Evolutionary conservation across 2,797 vertebrate genomes (phyloP).

Genomic region (Buceros bicornis): DNA sequence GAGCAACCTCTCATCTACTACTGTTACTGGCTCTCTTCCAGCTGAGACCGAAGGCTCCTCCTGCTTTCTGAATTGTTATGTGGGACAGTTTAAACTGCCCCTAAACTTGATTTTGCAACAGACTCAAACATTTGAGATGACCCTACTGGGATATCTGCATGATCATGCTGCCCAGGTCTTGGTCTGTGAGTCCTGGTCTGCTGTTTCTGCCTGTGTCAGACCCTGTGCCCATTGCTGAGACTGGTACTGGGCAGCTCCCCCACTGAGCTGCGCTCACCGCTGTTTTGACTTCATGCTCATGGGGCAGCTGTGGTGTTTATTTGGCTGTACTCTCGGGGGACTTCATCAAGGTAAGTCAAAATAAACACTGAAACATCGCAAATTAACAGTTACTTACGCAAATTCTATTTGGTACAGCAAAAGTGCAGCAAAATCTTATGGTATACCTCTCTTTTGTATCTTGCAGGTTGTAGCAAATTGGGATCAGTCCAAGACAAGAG

Average conservation of each 20-base stretch:
- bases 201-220: background rate
- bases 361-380: background rate
- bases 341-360: background rate
- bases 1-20: background rate
- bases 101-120: background rate
- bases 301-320: background rate
- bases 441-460: background rate
- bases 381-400: background rate
- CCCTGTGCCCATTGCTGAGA: background rate
- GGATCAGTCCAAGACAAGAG: background rate
- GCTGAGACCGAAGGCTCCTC: background rate
- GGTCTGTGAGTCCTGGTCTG: background rate
- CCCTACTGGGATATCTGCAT: background rate
- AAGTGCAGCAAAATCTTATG: background rate
- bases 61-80: background rate
- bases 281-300: fast-evolving
- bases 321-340: background rate
- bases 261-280: fast-evolving
- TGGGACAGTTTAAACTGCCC: background rate
- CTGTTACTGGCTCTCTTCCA: background rate
- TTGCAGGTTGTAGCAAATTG: background rate
- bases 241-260: background rate
- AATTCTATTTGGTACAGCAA: background rate
- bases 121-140: background rate
- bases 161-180: background rate